A percentile compares a stretch with the other conserved stretches of the same genome.
Evolutionary conservation across 2,113 vertebrate species (phyloP).

Genomic region (Laterallus jamaicensis): DNA sequence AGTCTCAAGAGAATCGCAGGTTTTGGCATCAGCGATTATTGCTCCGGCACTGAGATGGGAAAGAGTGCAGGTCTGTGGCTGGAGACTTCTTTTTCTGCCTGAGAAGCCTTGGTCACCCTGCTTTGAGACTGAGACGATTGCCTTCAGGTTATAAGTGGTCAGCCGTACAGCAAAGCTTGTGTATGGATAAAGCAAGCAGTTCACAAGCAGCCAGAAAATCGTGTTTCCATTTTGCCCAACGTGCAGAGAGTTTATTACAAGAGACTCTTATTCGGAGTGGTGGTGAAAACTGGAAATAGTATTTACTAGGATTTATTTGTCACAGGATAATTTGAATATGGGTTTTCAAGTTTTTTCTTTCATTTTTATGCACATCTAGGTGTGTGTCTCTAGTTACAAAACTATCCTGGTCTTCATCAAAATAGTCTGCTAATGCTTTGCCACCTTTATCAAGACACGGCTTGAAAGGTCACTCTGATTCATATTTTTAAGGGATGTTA

Average conservation of each 20-base stretch:
- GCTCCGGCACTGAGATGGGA: accelerated
- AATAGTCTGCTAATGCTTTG: not conserved
- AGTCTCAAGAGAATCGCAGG: not conserved
- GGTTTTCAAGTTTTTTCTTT: not conserved
- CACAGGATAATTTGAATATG: not conserved
- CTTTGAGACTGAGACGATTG: not conserved
- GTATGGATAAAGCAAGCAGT: not conserved
- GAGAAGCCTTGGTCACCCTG: not conserved
- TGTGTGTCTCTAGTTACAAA: not conserved
- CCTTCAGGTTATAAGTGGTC: not conserved
- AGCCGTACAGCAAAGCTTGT: not conserved
- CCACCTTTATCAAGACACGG: not conserved
- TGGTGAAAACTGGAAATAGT: not conserved
- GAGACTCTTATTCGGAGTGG: not conserved
- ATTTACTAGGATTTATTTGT: not conserved
- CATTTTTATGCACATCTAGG: not conserved
- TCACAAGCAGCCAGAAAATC: not conserved
- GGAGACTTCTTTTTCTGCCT: not conserved
- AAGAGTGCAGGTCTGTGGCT: not conserved
- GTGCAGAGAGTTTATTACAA: not conserved
- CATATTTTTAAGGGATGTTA: not conserved
- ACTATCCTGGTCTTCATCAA: not conserved
- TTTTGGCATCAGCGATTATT: not conserved
- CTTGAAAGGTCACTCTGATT: not conserved
- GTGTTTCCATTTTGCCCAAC: not conserved